Conservation (phyloP, 2,888 invertebrate species). For the Pristionchus arcanus region DNA sequence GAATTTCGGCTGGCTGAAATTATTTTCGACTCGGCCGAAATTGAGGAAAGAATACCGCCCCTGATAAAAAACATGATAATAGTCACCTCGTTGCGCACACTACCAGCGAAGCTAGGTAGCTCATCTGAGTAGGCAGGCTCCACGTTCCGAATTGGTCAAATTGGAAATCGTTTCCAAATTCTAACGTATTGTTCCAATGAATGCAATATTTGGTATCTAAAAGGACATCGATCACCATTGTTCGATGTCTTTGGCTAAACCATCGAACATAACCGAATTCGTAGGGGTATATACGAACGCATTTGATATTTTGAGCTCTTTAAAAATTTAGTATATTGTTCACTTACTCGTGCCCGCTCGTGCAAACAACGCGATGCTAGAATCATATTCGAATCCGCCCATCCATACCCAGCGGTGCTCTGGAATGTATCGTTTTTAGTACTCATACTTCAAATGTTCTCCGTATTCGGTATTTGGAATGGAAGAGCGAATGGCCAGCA, state of each 20-base stretch:
- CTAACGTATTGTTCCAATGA: no score
- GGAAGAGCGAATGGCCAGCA: no score
- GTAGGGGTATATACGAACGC: background rate
- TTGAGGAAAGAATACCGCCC: no score
- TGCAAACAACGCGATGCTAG: background rate
- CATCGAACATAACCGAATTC: no score
- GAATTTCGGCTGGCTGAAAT: no score
- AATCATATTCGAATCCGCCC: background rate
- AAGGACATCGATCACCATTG: background rate
- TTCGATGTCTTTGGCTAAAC: no score
- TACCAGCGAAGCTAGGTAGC: background rate
- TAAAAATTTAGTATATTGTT: background rate
- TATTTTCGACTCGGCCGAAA: no score
- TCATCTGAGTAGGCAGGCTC: background rate
- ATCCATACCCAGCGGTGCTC: background rate
- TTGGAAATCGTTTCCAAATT: background rate
- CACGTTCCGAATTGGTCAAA: slow-evolving; percentile 17
- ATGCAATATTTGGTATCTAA: background rate
- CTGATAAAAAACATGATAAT: no score
- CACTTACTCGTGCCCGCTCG: background rate
- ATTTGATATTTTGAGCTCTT: no score
- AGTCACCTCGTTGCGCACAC: background rate
- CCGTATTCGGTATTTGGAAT: no score
- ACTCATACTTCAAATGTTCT: background rate
- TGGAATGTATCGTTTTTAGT: background rate